Conservation (phyloP, 1,140 invertebrate species). For the Protaetia brevitarsis region DNA sequence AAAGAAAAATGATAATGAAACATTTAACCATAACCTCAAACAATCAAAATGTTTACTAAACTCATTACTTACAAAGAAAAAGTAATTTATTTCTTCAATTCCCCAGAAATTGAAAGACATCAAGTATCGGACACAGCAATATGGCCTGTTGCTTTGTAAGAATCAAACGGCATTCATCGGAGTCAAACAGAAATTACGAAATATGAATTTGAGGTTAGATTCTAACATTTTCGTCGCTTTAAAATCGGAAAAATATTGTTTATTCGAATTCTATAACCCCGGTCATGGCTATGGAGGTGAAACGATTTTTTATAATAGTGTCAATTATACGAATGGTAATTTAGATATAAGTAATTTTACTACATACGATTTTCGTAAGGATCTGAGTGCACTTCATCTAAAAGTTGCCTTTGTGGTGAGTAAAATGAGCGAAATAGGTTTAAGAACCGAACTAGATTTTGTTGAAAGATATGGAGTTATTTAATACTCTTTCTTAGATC, state of each 20-base stretch:
- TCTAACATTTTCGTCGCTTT: not conserved
- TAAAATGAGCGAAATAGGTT: not conserved
- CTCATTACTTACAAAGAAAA: too few relatives aligned
- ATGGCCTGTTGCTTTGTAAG: not conserved
- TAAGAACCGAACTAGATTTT: too few relatives aligned
- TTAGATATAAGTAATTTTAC: not conserved
- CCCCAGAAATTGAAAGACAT: not conserved
- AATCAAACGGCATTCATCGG: not conserved
- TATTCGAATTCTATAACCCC: not conserved
- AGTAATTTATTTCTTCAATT: not conserved
- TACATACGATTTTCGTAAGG: not conserved
- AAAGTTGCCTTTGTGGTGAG: slow-evolving; percentile 1
- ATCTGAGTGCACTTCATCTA: not conserved
- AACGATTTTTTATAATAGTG: not conserved
- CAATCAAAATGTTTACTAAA: too few relatives aligned
- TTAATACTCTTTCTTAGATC: not conserved
- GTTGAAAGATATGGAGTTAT: not conserved
- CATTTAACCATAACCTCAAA: too few relatives aligned
- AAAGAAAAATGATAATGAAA: too few relatives aligned
- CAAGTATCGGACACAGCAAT: not conserved
- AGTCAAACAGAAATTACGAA: not conserved
- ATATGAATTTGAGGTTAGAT: not conserved
- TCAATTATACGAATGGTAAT: not conserved
- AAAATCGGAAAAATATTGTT: not conserved
- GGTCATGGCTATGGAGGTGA: not conserved